Base-by-base conservation (phyloP, 2,888 invertebrate genomes). In the Ptilodon capucinus region DNA sequence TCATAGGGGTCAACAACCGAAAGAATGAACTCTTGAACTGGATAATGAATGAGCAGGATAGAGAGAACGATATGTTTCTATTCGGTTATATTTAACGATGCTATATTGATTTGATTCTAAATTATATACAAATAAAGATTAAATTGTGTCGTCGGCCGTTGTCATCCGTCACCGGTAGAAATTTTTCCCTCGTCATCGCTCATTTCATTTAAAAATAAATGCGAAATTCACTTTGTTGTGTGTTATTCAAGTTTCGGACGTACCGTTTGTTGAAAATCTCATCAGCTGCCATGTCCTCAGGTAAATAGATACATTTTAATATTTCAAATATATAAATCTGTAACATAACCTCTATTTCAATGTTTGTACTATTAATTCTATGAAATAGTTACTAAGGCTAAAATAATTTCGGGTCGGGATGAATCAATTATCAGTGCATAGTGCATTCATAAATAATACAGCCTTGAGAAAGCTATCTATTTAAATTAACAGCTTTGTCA, bases 251-350 rank as follows among this genome's bases (percentile, higher is more conserved):
- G 67, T 60, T 67, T 52, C 64, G 57, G 53, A 64, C 72, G 56
- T 54, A 44, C 49, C 47, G 57, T 56, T 66, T 65, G 50, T 41
- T 70, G 47, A 67, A 58, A 62, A 51, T 64, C 56, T 54, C 70
- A 13, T 56, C 68, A 19, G 70, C 73, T 58, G 61, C 74, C 47
- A 85, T 85, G 84, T 65, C 82, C 44, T 67, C 78, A 49, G 70
- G 84, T 84, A 71, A 72, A 74, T 46, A 51, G 28, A 28, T 7
- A 28, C 28, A n/a, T 28, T 28, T 28, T 28, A 28, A 11, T 28
- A 28, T n/a, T 32, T 4, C 21, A 41, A 28, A 13, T 14, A 13
- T 42, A 58, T 30, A 45, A 34, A 41, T 8, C 9, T 13, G 9
- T 6, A 18, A 46, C 41, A 36, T 57, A 64, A 56, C 61, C 63